These are phyloP conservation scores for Drosophila tsacasi DNA, from an alignment of 1,140 invertebrate species.

Conservation along the genomic window DNA sequence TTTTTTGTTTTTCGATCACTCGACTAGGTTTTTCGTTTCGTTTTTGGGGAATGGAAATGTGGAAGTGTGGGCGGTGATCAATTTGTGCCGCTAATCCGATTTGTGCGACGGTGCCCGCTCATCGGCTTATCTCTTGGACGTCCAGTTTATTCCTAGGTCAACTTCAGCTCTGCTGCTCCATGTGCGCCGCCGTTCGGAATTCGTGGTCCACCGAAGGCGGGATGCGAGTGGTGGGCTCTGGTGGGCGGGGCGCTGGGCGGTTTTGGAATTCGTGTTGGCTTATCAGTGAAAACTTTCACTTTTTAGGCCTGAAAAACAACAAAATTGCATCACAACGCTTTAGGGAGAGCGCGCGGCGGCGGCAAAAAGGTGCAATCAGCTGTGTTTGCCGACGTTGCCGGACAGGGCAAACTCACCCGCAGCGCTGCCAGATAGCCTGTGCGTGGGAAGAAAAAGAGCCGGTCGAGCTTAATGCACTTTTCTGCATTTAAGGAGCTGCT, in stretches of 20 bases:
- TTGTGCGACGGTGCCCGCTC: conserved; percentile 44
- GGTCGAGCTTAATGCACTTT: neutral
- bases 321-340: conserved; percentile 71
- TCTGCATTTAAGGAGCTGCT: neutral
- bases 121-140: conserved; percentile 43
- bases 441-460: neutral
- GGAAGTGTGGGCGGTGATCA: conserved; percentile 6
- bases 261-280: conserved; percentile 9
- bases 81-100: conserved; percentile 6
- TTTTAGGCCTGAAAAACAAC: conserved; percentile 63
- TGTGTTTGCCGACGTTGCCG: conserved; percentile 3
- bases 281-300: conserved; percentile 66
- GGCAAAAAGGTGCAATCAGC: conserved; percentile 34
- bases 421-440: neutral
- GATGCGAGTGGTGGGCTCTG: neutral
- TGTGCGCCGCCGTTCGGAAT: conserved; percentile 32
- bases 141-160: conserved; percentile 2
- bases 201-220: neutral
- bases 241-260: neutral
- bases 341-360: conserved; percentile 34
- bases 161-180: conserved; percentile 18
- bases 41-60: conserved; percentile 4
- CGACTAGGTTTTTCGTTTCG: neutral
- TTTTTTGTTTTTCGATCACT: neutral
- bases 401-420: neutral